phyloP scores from a whole-genome alignment of 2,113 vertebrate genomes.

The Entelurus aequoreus region DNA sequence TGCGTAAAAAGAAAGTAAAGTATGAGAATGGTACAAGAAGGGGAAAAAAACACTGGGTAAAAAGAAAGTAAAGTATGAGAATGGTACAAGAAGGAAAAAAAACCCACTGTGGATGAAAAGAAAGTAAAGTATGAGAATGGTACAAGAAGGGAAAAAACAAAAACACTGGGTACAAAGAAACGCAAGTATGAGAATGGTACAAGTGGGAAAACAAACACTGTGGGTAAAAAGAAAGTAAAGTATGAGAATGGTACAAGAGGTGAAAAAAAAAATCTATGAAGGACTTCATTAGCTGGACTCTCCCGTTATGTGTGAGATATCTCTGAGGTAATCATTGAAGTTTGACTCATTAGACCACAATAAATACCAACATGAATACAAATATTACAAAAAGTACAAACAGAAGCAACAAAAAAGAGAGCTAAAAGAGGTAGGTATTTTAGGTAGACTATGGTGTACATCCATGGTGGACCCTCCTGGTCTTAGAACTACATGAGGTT shows the following conservation, averaged over 20 bases:
- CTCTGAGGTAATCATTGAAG: constrained; percentile 76
- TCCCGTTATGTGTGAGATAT: constrained; percentile 73
- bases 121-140: too few species aligned
- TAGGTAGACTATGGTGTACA: constrained; percentile 72
- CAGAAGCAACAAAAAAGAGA: constrained; percentile 71
- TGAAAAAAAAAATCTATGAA: constrained; percentile 39
- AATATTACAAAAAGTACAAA: constrained; percentile 76
- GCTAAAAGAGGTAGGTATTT: constrained; percentile 76
- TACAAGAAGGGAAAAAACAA: too few species aligned
- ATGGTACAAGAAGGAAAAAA: too few species aligned
- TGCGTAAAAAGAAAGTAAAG: constrained; percentile 38
- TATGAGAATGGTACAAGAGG: constrained; percentile 32
- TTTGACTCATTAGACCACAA: constrained; percentile 76
- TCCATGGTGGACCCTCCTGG: constrained; percentile 64
- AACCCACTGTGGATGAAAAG: too few species aligned
- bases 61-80: too few species aligned
- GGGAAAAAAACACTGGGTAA: too few species aligned
- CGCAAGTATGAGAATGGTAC: too few species aligned
- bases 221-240: too few species aligned
- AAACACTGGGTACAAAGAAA: too few species aligned
- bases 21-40: constrained; percentile 20
- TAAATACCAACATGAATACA: constrained; percentile 79
- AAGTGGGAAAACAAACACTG: too few species aligned
- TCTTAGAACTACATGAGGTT: constrained; percentile 66
- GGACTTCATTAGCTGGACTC: constrained; percentile 73